Percentiles rank a stretch among this genome's conserved stretches.
Conservation (phyloP, 2,113 vertebrate genomes). For the Neogale vison region DNA sequence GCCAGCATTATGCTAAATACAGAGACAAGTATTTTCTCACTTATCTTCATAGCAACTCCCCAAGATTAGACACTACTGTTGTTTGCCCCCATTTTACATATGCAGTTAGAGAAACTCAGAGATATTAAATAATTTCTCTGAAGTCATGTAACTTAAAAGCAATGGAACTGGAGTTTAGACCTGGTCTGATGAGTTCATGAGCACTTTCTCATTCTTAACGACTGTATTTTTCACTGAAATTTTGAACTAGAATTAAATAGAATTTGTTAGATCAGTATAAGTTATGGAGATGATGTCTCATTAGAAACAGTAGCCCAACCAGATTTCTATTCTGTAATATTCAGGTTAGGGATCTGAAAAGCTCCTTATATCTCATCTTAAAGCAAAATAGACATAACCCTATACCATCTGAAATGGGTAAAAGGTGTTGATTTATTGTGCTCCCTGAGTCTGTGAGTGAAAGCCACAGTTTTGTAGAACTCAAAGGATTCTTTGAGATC, state of each 20-base stretch:
- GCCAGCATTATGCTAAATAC: neutral
- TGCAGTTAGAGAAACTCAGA: neutral
- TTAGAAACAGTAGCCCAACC: constrained; percentile 21
- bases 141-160: neutral
- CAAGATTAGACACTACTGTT: neutral
- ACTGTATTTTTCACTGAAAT: constrained; percentile 14
- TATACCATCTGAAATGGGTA: neutral
- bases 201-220: neutral
- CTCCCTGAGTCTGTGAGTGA: neutral
- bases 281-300: neutral
- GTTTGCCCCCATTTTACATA: neutral
- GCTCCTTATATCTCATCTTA: neutral
- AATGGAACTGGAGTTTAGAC: neutral
- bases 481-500: constrained; percentile 6
- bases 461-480: neutral
- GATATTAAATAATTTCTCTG: neutral
- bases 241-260: constrained; percentile 8
- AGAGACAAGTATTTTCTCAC: neutral
- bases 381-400: neutral
- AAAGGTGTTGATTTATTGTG: neutral
- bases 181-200: neutral
- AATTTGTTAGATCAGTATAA: neutral
- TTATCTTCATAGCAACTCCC: neutral
- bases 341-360: neutral
- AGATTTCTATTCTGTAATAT: neutral